A percentile compares a stretch with the other conserved stretches of the same genome.
Conservation (phyloP, 1,140 invertebrate genomes). For the Dinoponera quadriceps region DNA sequence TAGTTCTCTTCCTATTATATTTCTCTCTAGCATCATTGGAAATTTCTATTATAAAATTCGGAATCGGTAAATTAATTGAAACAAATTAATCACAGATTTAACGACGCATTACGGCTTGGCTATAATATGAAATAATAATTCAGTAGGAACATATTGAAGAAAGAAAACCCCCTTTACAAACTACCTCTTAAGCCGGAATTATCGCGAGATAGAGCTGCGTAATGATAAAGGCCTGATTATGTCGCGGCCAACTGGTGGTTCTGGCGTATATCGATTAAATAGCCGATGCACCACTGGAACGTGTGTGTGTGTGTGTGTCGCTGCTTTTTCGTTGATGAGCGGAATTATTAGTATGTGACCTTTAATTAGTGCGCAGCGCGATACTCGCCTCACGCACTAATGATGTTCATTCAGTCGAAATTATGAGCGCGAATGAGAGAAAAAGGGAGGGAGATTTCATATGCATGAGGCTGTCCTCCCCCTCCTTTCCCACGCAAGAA, state of each 20-base stretch:
- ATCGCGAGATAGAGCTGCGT: not conserved
- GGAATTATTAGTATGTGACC: conserved; percentile 4
- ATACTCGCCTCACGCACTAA: not conserved
- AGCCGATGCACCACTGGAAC: conserved; percentile 7
- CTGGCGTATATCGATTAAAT: conserved; percentile 43
- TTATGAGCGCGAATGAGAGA: not conserved
- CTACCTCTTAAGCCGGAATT: conserved; percentile 25
- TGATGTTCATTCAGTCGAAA: conserved; percentile 13
- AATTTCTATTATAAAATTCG: no score
- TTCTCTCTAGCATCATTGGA: no score
- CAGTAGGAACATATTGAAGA: no score
- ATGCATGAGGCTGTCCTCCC: no score
- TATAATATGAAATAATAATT: no score
- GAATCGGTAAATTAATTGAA: no score
- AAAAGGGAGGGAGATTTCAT: no score
- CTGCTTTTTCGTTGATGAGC: conserved; percentile 12
- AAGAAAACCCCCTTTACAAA: no score
- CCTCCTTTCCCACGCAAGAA: no score
- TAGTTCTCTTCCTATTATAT: no score
- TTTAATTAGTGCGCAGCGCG: conserved; percentile 23
- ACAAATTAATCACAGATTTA: no score
- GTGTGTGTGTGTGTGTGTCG: not conserved
- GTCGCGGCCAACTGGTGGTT: conserved; percentile 10
- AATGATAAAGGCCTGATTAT: conserved; percentile 43
- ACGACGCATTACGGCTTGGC: no score